A percentile compares a stretch with the other conserved stretches of the same genome.
phyloP scores from a whole-genome alignment of 2,113 vertebrate genomes.

The Oreotrochilus melanogaster region DNA sequence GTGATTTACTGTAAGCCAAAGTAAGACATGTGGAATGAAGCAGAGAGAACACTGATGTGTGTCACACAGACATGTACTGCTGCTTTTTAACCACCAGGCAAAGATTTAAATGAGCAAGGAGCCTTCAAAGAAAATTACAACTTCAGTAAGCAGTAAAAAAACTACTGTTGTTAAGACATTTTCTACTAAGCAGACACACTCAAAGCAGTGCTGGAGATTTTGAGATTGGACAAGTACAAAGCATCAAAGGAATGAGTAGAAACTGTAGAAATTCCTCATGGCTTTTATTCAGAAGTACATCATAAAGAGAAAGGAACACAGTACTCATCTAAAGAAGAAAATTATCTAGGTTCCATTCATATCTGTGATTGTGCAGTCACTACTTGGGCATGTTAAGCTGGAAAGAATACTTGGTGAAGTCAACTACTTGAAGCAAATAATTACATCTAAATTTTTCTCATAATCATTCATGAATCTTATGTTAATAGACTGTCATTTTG shows the following conservation, averaged over 20 bases:
- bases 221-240: background rate
- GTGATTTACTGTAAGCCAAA: background rate
- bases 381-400: background rate
- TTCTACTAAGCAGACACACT: background rate
- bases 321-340: background rate
- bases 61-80: background rate
- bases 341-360: background rate
- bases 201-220: background rate
- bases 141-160: background rate
- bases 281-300: background rate
- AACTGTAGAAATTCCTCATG: background rate
- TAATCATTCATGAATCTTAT: background rate
- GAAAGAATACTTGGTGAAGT: background rate
- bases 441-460: background rate
- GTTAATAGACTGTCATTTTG: background rate
- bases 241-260: background rate
- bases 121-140: constrained; percentile 14
- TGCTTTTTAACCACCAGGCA: constrained; percentile 26
- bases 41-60: background rate
- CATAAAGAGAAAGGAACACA: background rate
- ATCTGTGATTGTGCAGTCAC: background rate
- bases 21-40: accelerated
- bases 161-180: background rate
- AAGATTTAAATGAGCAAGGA: constrained; percentile 44
- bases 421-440: background rate